Base-by-base conservation (phyloP, 2,888 invertebrate species). In the Acleris emargana region DNA sequence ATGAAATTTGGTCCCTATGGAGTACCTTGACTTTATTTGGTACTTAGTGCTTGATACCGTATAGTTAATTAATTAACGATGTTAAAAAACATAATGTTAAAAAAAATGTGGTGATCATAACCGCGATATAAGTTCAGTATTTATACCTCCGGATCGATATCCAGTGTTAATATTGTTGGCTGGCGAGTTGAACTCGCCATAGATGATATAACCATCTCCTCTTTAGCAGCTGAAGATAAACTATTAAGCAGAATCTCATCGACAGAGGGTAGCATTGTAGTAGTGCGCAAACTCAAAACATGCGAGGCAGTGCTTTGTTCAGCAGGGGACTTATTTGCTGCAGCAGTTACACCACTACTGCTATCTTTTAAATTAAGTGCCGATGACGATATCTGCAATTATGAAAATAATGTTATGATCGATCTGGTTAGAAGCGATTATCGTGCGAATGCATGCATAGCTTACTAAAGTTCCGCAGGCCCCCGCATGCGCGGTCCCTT, bases 81-180 rank as follows among this genome's bases (percentile, higher is more conserved):
- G 38, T 38, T 38, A 38, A 38, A 38, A 3, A 38, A 11, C 13
- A 69, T 71, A 67, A 72, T 75, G 69, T 64, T 68, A 66, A 69
- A 64, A 69, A 59, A 71, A 71, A 69, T 71, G 71, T 72, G 67
- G 75, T 78, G 74, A 76, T 71, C 74, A 74, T 74, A 69, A 67
- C 75, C 78, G 82, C 75, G 73, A 81, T 72, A 79, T 79, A 86
- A 83, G 78, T 81, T 83, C 83, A 86, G 72, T 52, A 84, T 82
- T 45, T 89, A 93, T 93, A 94, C 94, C 93, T 93, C 91, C 83
- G 94, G 93, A 92, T 94, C 94, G 81, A 94, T 93, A 87, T 94
- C 93, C 86, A 94, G 87, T 84, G 94, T 94, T 89, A 94, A 92
- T 89, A 92, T 91, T 89, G 88, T 91, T 81, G 92, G 91, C 89